Conservation (phyloP, 2,888 invertebrate species). For the Margaritifera margaritifera region DNA sequence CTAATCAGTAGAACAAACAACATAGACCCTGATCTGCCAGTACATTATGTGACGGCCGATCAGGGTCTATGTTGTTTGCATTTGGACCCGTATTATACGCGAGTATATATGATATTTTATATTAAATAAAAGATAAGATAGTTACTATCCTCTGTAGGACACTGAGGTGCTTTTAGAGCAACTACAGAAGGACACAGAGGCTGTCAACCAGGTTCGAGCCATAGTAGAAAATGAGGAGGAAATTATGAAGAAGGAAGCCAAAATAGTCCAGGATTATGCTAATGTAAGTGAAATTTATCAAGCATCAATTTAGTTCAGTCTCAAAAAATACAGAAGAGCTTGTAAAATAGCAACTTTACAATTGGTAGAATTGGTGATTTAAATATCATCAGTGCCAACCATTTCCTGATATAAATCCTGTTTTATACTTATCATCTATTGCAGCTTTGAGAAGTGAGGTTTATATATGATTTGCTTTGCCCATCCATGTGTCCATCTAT, state of each 20-base stretch:
- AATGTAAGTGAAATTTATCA: slow-evolving; percentile 53
- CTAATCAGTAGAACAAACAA: no score
- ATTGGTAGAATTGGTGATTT: neutral
- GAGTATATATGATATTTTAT: no score
- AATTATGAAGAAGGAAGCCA: slow-evolving; percentile 70
- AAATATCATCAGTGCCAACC: neutral
- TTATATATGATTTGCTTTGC: neutral
- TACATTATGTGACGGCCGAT: no score
- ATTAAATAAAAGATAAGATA: neutral
- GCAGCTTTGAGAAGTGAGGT: neutral
- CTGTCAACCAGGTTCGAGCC: slow-evolving; percentile 69
- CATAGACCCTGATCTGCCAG: no score
- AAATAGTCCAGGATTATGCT: slow-evolving; percentile 72
- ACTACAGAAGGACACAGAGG: slow-evolving; percentile 69
- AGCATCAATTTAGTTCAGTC: neutral
- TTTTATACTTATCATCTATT: neutral
- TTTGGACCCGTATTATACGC: no score
- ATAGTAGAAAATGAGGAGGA: slow-evolving; percentile 71
- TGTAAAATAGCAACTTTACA: neutral
- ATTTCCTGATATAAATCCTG: neutral
- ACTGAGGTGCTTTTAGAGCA: slow-evolving; percentile 69
- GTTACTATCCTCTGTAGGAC: slow-evolving; percentile 54
- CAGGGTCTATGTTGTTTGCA: no score
- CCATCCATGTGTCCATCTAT: no score
- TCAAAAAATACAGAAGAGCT: neutral